Evolutionary conservation across 2,888 invertebrate species (phyloP).

Genomic region (Mesorhabditis spiculigera): DNA sequence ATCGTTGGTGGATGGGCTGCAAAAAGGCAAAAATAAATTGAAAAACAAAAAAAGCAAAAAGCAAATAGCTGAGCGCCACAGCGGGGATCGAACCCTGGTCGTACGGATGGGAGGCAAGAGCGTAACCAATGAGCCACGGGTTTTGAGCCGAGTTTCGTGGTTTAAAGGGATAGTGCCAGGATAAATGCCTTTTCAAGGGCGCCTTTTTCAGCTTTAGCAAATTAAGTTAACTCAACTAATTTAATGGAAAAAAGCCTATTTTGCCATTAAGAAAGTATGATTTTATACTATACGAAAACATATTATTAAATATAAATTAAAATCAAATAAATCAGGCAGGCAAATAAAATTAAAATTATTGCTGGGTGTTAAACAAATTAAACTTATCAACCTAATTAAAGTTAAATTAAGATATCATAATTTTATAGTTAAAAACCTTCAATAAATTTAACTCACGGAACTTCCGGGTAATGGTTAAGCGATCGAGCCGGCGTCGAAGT

Average conservation of each 20-base stretch:
- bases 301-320: not conserved
- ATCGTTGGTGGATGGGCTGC: not conserved
- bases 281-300: not conserved
- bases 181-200: too few species aligned
- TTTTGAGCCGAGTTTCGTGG: too few species aligned
- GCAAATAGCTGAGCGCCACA: not conserved
- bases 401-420: not conserved
- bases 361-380: too few species aligned
- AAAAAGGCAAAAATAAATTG: not conserved
- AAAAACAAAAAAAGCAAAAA: not conserved
- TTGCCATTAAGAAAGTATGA: too few species aligned
- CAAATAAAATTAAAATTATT: too few species aligned
- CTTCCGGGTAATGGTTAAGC: not conserved
- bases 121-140: too few species aligned
- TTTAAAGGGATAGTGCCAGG: too few species aligned
- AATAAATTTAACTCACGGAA: not conserved
- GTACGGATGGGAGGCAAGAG: too few species aligned
- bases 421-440: not conserved
- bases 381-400: not conserved
- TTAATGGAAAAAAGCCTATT: not conserved
- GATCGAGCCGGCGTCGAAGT: constrained; percentile 5
- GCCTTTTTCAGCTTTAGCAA: too few species aligned
- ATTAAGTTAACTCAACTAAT: not conserved
- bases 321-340: too few species aligned
- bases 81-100: not conserved